Conservation (phyloP, 2,888 invertebrate species). For the Salpingus planirostris region DNA sequence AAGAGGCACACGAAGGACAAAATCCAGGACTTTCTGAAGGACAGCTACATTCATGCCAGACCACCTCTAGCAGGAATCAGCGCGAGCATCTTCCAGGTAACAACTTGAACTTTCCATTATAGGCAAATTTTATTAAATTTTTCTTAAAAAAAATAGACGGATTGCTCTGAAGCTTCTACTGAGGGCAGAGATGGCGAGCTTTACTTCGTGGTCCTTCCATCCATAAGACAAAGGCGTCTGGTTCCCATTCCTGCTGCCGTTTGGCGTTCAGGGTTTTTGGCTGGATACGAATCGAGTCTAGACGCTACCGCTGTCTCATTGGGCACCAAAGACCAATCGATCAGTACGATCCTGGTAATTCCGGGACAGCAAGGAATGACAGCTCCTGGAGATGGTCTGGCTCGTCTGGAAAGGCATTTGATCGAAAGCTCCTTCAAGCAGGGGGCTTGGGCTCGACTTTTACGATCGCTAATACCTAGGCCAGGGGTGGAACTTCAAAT, state of each 20-base stretch:
- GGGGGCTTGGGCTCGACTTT: constrained; percentile 63
- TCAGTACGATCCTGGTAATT: constrained; percentile 74
- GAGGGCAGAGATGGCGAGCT: constrained; percentile 76
- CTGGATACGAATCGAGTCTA: constrained; percentile 75
- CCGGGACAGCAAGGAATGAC: constrained; percentile 78
- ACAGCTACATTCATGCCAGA: constrained; percentile 60
- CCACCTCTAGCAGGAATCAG: constrained; percentile 74
- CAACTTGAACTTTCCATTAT: too few species aligned
- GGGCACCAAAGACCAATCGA: constrained; percentile 58
- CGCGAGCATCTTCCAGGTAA: constrained; percentile 74
- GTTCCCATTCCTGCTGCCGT: constrained; percentile 79
- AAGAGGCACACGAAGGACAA: constrained; percentile 71
- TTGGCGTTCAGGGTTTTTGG: constrained; percentile 65
- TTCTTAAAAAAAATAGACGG: too few species aligned
- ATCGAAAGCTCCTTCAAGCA: constrained; percentile 57
- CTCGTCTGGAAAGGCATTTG: constrained; percentile 62
- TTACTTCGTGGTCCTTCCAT: constrained; percentile 77
- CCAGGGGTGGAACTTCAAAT: constrained; percentile 74
- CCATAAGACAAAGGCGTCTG: constrained; percentile 67
- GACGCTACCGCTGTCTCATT: constrained; percentile 78
- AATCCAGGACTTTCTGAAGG: constrained; percentile 66
- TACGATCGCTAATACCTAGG: constrained; percentile 65
- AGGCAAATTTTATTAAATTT: too few species aligned
- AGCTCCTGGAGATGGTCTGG: constrained; percentile 67
- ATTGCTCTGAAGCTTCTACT: constrained; percentile 65